Evolutionary conservation across 2,797 vertebrate genomes (phyloP).

Genomic region (Melanotaenia parkinsoni): DNA sequence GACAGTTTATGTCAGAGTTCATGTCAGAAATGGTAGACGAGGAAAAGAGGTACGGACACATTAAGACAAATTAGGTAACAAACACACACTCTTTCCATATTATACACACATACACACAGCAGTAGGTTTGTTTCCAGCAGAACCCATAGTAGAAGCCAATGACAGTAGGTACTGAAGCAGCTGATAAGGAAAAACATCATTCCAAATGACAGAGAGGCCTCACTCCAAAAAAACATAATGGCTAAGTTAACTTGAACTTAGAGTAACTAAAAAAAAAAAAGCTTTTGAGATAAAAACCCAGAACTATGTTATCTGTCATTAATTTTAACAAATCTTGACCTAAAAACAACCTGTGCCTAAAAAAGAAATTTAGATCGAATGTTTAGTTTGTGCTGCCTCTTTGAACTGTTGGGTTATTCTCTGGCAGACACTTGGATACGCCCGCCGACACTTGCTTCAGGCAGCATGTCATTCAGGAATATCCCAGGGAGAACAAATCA

Average conservation of each 20-base stretch:
- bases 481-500: neutral
- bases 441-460: neutral
- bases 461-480: neutral
- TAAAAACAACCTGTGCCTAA: slow-evolving; percentile 51
- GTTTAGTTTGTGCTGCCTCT: slow-evolving; percentile 48
- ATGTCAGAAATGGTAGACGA: slow-evolving; percentile 37
- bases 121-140: slow-evolving; percentile 66
- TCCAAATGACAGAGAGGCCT: slow-evolving; percentile 24
- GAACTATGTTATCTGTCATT: slow-evolving; percentile 17
- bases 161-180: slow-evolving; percentile 55
- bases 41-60: slow-evolving; percentile 22
- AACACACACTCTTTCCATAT: slow-evolving; percentile 16
- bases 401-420: slow-evolving; percentile 35
- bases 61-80: slow-evolving; percentile 21
- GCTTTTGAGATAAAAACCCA: slow-evolving; percentile 50
- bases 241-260: slow-evolving; percentile 11
- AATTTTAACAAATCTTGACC: slow-evolving; percentile 20
- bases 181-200: slow-evolving; percentile 33
- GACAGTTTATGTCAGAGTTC: slow-evolving; percentile 55
- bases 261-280: slow-evolving; percentile 5
- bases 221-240: slow-evolving; percentile 21
- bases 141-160: slow-evolving; percentile 49
- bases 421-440: slow-evolving; percentile 8
- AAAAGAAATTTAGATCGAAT: slow-evolving; percentile 14
- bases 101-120: slow-evolving; percentile 20